These are phyloP conservation scores for Cladopsammia gracilis DNA, from an alignment of 64 coral and sea anemone genomes.

Conservation along the genomic window DNA sequence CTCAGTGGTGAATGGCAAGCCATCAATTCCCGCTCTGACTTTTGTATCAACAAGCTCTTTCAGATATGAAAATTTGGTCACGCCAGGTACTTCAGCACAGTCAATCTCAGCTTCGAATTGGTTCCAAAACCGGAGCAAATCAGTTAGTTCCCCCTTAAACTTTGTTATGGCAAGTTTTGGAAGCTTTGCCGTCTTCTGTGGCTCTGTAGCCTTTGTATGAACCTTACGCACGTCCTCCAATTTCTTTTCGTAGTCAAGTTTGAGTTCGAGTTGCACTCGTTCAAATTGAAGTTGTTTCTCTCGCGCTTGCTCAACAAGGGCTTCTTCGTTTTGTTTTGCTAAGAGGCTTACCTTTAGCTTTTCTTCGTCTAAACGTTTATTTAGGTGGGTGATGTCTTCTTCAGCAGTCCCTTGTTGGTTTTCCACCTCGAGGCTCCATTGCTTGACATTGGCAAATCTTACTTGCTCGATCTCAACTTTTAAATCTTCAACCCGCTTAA, in stretches of 20 bases:
- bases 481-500: not conserved
- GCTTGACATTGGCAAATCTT: not conserved
- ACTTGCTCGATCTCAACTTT: slow-evolving; percentile 14
- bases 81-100: slow-evolving; percentile 9
- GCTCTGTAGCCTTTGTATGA: not conserved
- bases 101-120: slow-evolving; percentile 37
- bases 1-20: slow-evolving; percentile 9
- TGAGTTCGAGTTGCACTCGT: not conserved
- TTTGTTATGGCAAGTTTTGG: slow-evolving; percentile 18
- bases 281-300: not conserved
- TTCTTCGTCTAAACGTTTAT: not conserved
- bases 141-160: not conserved
- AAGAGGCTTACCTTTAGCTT: not conserved
- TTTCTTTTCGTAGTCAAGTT: not conserved
- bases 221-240: not conserved
- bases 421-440: slow-evolving; percentile 31
- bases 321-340: not conserved
- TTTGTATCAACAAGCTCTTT: slow-evolving; percentile 47
- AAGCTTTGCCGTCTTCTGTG: not conserved
- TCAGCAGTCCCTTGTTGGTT: not conserved
- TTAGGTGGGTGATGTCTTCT: slow-evolving; percentile 7
- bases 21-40: slow-evolving; percentile 36
- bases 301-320: not conserved
- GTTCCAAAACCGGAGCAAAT: slow-evolving; percentile 34
- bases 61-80: slow-evolving; percentile 45